Base-by-base conservation (phyloP, 2,888 invertebrate genomes). In the Papilio elwesi region DNA sequence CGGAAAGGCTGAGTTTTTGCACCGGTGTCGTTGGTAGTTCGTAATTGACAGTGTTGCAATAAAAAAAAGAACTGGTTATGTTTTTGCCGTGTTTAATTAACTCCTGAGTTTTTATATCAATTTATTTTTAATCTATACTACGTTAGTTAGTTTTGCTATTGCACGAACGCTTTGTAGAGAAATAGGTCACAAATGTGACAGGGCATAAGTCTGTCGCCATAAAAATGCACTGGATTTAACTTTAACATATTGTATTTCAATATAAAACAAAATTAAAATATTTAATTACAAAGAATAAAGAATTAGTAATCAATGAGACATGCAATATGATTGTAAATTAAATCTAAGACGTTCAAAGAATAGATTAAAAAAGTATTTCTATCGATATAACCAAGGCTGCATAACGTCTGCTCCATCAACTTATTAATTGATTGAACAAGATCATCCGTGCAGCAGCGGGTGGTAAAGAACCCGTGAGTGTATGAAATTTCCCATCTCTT, bases 351-450 rank as follows among this genome's bases (percentile, higher is more conserved):
- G 13, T 47, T 63, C n/a, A 6, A 47, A 26, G 36, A 43, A n/a
- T 13, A 62, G 53, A 64, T 64, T 64, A 65, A 48, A 70, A 57
- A 65, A 49, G 11, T 16, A 70, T 57, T 70, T 48, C 43, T 48
- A 51, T 11, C 26, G 38, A 70, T 36, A 36, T 38, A 65, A 68
- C 49, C 57, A 13, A 65, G 64, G 26, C 53, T 47, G 67, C 36
- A 52, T 47, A 48, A 52, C 38, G 47, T 64, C 36, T 38, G 43
- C 15, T 48, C 55, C 38, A 65, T 82, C 82, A 81, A 80, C 81
- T 82, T 79, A 83, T 83, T 88, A 89, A 92, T 91, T 90, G 89
- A 91, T 59, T 43, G 43, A 89, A 90, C 85, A 83, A 87, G 86
- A 87, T 86, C 85, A 83, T 85, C 68, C 83, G 76, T 74, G 78